A percentile compares a stretch with the other conserved stretches of the same genome.
Evolutionary conservation across 2,888 invertebrate genomes (phyloP).

Genomic region (Bibio marci): DNA sequence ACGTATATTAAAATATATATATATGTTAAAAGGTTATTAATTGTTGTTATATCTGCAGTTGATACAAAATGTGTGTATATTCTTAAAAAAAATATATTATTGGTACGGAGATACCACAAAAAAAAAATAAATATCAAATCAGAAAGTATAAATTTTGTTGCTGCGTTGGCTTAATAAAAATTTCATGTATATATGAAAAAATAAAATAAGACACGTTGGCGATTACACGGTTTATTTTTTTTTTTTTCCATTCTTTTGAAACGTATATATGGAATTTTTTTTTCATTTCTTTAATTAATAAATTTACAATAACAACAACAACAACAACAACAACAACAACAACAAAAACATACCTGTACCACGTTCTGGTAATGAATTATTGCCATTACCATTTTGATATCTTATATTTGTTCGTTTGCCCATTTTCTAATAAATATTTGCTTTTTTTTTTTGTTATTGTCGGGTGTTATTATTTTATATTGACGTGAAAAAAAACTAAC

Average conservation of each 20-base stretch:
- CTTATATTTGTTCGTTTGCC: constrained; percentile 23
- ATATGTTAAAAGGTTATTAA: too few species aligned
- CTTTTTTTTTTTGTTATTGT: constrained; percentile 1
- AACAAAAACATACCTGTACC: constrained; percentile 28
- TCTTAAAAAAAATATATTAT: too few species aligned
- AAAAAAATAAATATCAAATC: too few species aligned
- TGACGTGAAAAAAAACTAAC: too few species aligned
- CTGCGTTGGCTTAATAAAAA: not conserved
- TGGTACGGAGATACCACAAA: too few species aligned
- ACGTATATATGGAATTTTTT: not conserved
- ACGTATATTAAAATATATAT: too few species aligned
- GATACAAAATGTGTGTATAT: too few species aligned
- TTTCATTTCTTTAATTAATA: not conserved
- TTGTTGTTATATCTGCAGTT: too few species aligned
- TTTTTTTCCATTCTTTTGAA: not conserved
- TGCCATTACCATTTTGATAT: constrained; percentile 23
- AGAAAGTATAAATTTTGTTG: too few species aligned
- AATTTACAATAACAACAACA: too few species aligned
- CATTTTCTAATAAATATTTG: constrained; percentile 13
- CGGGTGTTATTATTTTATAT: too few species aligned
- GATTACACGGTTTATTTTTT: not conserved
- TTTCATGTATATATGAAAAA: not conserved
- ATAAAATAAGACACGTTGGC: constrained; percentile 5
- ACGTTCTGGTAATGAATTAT: constrained; percentile 22
- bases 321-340: too few species aligned